Percentiles rank a stretch among this genome's conserved stretches.
phyloP scores from a whole-genome alignment of 2,797 vertebrate species.

The Thalassophryne amazonica region DNA sequence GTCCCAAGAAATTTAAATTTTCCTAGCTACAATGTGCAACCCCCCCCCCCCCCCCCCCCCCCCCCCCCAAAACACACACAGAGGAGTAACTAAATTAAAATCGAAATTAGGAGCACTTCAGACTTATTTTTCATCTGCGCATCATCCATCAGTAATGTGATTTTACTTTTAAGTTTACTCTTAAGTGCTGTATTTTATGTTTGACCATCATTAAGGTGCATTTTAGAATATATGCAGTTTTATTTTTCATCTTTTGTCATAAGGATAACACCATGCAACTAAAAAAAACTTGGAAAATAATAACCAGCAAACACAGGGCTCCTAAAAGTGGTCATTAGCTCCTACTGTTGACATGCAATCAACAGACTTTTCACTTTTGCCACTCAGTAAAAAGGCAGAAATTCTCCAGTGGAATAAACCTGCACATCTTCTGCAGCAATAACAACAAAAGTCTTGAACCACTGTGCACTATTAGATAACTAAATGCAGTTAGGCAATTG shows the following conservation, averaged over 20 bases:
- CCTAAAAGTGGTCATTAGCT: constrained; percentile 13
- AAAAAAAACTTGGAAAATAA: constrained; percentile 11
- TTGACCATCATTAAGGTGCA: not conserved
- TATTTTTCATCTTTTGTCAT: not conserved
- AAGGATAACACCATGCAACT: constrained; percentile 1
- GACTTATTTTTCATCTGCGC: not conserved
- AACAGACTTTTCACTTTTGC: constrained; percentile 33
- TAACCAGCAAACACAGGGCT: no score
- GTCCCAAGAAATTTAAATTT: no score
- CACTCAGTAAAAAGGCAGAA: constrained; percentile 20
- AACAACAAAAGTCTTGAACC: constrained; percentile 41
- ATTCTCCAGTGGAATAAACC: constrained; percentile 39
- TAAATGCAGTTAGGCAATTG: constrained; percentile 67
- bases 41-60: no score
- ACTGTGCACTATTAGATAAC: constrained; percentile 68
- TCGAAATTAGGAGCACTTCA: not conserved
- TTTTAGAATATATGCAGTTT: not conserved
- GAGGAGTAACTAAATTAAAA: no score
- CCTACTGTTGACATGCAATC: constrained; percentile 20
- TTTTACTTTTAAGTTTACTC: not conserved
- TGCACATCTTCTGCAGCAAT: constrained; percentile 13
- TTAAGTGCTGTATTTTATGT: not conserved
- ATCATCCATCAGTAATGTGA: not conserved
- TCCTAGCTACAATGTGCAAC: no score
- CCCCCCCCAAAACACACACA: no score